Conservation (phyloP, 2,113 vertebrate genomes). For the Microcebus murinus region DNA sequence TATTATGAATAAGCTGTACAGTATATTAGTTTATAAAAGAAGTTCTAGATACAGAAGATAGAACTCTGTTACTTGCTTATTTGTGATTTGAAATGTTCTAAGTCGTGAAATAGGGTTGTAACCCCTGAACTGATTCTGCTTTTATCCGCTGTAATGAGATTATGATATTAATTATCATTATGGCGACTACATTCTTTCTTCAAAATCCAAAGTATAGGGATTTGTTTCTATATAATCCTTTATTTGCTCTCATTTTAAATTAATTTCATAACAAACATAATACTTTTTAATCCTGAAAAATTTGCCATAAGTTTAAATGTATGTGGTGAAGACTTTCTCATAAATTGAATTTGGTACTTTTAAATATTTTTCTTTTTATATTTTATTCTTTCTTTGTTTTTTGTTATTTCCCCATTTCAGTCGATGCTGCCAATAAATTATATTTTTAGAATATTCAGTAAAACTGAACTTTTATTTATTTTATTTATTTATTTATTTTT, state of each 20-base stretch:
- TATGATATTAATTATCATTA: slow-evolving; percentile 18
- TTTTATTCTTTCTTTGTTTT: too few species aligned
- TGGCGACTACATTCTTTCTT: neutral
- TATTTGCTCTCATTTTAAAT: slow-evolving; percentile 22
- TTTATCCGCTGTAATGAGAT: neutral
- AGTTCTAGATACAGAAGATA: neutral
- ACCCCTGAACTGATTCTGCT: neutral
- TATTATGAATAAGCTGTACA: neutral
- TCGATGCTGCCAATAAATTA: too few species aligned
- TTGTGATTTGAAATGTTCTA: slow-evolving; percentile 39
- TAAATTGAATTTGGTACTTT: slow-evolving; percentile 43
- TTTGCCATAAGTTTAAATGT: neutral
- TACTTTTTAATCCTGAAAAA: neutral
- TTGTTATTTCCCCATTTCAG: too few species aligned
- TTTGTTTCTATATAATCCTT: slow-evolving; percentile 41
- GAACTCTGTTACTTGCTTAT: slow-evolving; percentile 9
- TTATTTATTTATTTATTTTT: too few species aligned
- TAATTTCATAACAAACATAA: neutral
- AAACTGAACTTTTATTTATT: slow-evolving; percentile 10
- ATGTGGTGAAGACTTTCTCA: neutral
- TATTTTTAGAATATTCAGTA: neutral
- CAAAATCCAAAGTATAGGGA: neutral
- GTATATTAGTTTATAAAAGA: slow-evolving; percentile 38
- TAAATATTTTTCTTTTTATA: neutral
- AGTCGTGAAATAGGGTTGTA: slow-evolving; percentile 9